Base-by-base conservation (phyloP, 2,888 invertebrate species). In the Tolmerus cingulatus region DNA sequence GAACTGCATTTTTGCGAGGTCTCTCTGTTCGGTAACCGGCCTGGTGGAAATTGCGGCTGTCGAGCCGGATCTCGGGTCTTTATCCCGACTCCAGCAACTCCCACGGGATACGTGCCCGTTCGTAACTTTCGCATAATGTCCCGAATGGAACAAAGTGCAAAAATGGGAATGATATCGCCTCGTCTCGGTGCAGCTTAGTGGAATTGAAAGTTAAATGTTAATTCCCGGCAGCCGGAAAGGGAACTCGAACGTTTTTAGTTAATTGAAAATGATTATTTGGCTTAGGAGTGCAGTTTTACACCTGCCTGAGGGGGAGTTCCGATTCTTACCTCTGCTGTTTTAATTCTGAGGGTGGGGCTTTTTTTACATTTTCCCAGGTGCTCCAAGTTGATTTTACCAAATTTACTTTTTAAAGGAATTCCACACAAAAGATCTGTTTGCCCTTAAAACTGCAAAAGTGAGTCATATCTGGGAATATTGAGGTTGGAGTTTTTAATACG, bases 1-100 rank as follows among this genome's bases (percentile, higher is more conserved):
- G 81, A 81, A 55, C 81, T 81, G 81, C 51, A 81, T 55, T 81
- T 81, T 51, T 46, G 27, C 34, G 27, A 51, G 81, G n/a, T 81
- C 23, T 9, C 23, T n/a, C 66, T 51, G n/a, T 23, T 81, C 51
- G n/a, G 27, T 51, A 46, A 81, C 51, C 30, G 34, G 8, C 30
- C 34, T 34, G 23, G 55, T 55, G 81, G 55, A 81, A 55, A 81
- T 81, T 81, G 55, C 51, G 81, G 81, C 30, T 43, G 27, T 46
- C 51, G 51, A 43, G 34, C n/a, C n/a, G 55, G 51, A 43, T 51
- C 30, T 37, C 34, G 76, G 40, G 37, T 76, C 76, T 78, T 78
- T 78, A 78, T 78, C 40, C n/a, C 19, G 77, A 9, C 78, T 78
- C 16, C 23, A 9, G 19, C 5, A 37, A 46, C 16, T 40, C 78